Evolutionary conservation across 2,113 vertebrate genomes (phyloP).

Genomic region (Chaetodon auriga): DNA sequence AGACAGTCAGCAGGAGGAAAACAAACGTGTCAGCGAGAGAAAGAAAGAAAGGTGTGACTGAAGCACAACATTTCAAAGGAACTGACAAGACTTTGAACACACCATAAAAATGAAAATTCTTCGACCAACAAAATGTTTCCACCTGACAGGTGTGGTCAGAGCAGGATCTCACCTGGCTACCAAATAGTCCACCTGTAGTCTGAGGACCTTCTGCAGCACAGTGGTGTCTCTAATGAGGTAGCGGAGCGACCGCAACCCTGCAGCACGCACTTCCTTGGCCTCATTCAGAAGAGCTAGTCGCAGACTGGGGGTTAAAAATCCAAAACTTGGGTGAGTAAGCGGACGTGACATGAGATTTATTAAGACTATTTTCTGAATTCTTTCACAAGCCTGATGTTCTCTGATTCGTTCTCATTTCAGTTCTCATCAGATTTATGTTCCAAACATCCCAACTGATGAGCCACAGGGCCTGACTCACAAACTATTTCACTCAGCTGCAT

Average conservation of each 20-base stretch:
- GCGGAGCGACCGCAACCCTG: constrained; percentile 94
- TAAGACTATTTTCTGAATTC: neutral
- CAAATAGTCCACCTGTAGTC: constrained; percentile 97
- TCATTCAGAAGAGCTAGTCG: constrained; percentile 96
- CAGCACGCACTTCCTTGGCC: constrained; percentile 98
- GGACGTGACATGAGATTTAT: neutral
- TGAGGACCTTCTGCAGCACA: constrained; percentile 96
- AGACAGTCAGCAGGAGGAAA: neutral
- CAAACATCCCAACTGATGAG: neutral
- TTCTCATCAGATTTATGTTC: neutral
- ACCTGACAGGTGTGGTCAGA: neutral
- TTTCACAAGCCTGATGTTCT: neutral
- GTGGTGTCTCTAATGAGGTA: constrained; percentile 95
- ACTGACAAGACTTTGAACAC: neutral
- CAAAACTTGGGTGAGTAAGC: neutral
- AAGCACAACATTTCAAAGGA: constrained; percentile 20
- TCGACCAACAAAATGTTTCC: neutral
- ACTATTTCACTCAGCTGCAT: neutral
- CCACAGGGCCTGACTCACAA: neutral
- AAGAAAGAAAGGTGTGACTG: constrained; percentile 10
- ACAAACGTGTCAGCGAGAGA: neutral
- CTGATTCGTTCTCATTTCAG: neutral
- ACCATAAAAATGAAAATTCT: neutral
- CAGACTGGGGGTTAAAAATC: constrained; percentile 83
- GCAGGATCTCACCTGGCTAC: constrained; percentile 91